Conservation (phyloP, 2,888 invertebrate species). For the Drosophila formosana region DNA sequence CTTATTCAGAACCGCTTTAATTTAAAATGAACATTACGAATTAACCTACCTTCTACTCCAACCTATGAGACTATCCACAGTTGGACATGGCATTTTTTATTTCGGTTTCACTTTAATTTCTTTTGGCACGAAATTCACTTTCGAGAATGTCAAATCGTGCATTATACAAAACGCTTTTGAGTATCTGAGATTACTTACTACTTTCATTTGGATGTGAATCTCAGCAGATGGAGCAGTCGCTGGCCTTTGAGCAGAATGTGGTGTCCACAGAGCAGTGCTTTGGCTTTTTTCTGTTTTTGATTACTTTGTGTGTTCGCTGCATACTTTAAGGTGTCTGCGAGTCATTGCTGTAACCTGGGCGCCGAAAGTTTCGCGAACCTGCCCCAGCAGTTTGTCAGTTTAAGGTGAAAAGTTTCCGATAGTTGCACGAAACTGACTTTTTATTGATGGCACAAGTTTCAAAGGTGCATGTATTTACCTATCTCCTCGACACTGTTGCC, state of each 20-base stretch:
- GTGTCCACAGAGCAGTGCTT: slow-evolving; percentile 1
- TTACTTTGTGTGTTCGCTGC: slow-evolving; percentile 39
- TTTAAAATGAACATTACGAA: no score
- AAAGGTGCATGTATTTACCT: slow-evolving; percentile 13
- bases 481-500: slow-evolving; percentile 25
- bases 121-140: slow-evolving; percentile 15
- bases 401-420: slow-evolving; percentile 71
- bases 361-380: slow-evolving; percentile 45
- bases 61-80: not conserved
- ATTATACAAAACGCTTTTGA: slow-evolving; percentile 43
- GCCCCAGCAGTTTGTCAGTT: slow-evolving; percentile 63
- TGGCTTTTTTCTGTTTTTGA: slow-evolving; percentile 55
- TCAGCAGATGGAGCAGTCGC: not conserved
- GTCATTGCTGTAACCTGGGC: slow-evolving; percentile 32
- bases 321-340: slow-evolving; percentile 45
- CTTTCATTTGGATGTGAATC: not conserved
- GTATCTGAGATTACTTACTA: slow-evolving; percentile 20
- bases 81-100: slow-evolving; percentile 12
- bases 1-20: no score
- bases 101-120: slow-evolving; percentile 39
- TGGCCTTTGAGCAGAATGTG: not conserved
- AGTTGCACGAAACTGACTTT: slow-evolving; percentile 45
- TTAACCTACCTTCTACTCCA: not conserved
- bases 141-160: slow-evolving; percentile 52
- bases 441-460: slow-evolving; percentile 67